These are phyloP conservation scores for Metacarcinus magister DNA, from an alignment of 2,888 invertebrate species.

Conservation along the genomic window DNA sequence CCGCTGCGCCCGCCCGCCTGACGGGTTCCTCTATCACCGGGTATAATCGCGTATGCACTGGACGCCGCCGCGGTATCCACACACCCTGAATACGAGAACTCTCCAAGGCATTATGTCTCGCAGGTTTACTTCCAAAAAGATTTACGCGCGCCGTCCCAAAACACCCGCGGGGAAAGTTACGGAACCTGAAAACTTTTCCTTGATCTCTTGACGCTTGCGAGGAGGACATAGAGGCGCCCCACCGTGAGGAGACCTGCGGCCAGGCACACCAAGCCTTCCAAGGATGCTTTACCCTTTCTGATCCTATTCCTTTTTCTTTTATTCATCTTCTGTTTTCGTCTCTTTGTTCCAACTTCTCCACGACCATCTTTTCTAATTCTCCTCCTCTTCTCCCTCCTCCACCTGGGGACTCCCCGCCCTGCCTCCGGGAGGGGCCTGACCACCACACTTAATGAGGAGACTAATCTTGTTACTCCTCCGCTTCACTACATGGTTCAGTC, in stretches of 20 bases:
- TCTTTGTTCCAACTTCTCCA: not conserved
- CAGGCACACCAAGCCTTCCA: not conserved
- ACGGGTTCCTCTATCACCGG: constrained; percentile 30
- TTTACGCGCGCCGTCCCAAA: constrained; percentile 20
- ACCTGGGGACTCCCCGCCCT: not conserved
- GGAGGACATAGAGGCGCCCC: not conserved
- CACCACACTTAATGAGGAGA: not conserved
- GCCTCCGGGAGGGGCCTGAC: not conserved
- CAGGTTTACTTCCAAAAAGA: not conserved
- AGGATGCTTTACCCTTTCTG: not conserved
- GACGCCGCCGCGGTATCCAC: not conserved
- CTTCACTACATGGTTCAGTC: constrained; percentile 27
- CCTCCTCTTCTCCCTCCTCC: not conserved
- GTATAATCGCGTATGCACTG: not conserved
- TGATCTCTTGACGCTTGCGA: not conserved
- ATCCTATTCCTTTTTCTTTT: not conserved
- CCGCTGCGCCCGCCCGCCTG: not conserved
- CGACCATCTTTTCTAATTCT: constrained; percentile 13
- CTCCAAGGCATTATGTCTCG: constrained; percentile 36
- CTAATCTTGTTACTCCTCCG: constrained; percentile 11
- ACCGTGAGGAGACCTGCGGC: not conserved
- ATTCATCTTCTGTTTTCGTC: not conserved
- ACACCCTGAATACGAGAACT: constrained; percentile 41
- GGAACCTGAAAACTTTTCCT: not conserved
- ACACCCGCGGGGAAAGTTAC: not conserved